A percentile compares a stretch with the other conserved stretches of the same genome.
Conservation (phyloP, 2,797 vertebrate genomes). For the Clarias platycephalus region DNA sequence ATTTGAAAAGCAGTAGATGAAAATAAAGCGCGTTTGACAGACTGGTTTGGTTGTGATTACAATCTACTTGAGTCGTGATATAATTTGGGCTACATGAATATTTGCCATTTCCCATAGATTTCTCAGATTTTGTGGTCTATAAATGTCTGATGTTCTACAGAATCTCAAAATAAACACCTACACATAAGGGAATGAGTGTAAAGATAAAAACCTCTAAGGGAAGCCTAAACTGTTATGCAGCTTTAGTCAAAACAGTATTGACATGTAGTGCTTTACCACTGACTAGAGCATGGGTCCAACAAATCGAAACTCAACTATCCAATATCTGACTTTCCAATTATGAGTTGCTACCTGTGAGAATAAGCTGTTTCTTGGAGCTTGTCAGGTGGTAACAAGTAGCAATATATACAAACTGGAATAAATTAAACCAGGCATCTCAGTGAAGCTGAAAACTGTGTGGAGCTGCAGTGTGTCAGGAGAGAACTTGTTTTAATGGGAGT, state of each 20-base stretch:
- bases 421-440: background rate
- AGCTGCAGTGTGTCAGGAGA: background rate
- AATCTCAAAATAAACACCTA: background rate
- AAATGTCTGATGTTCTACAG: background rate
- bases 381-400: background rate
- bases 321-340: background rate
- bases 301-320: background rate
- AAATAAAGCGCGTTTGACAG: background rate
- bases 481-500: background rate
- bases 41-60: background rate
- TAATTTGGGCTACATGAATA: background rate
- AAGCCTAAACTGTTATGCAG: background rate
- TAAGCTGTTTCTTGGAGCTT: background rate
- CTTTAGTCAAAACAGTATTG: background rate
- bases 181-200: background rate
- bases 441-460: background rate
- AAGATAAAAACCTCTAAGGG: background rate
- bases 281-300: no score
- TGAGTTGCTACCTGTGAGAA: background rate
- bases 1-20: slow-evolving; percentile 6
- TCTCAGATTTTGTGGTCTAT: background rate
- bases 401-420: background rate
- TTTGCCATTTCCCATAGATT: background rate
- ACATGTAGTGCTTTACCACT: background rate
- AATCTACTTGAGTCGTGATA: background rate